Evolutionary conservation across 64 coral and sea anemone genomes (phyloP).

Genomic region (Porites australiensis): DNA sequence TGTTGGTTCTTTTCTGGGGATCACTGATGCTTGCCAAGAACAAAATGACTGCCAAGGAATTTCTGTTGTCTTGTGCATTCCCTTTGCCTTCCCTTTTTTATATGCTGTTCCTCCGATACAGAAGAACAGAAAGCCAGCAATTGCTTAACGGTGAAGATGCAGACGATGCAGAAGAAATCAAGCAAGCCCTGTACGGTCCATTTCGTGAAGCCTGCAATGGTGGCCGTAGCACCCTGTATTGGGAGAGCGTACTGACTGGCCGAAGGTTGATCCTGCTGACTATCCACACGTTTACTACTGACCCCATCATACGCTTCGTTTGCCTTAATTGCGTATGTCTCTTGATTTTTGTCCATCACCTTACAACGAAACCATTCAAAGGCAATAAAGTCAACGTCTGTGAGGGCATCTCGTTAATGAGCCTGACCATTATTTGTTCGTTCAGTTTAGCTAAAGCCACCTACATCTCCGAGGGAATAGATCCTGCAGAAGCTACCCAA

Average conservation of each 20-base stretch:
- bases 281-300: slow-evolving; percentile 51
- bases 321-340: not conserved
- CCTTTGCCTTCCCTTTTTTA: slow-evolving; percentile 59
- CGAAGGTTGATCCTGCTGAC: slow-evolving; percentile 73
- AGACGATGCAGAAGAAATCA: slow-evolving; percentile 17
- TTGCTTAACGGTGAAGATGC: not conserved
- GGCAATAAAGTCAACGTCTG: slow-evolving; percentile 11
- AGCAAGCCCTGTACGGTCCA: slow-evolving; percentile 56
- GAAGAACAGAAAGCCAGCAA: not conserved
- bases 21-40: slow-evolving; percentile 51
- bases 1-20: slow-evolving; percentile 62
- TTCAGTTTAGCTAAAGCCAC: slow-evolving; percentile 32
- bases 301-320: slow-evolving; percentile 53
- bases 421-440: not conserved
- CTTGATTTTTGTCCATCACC: slow-evolving; percentile 13
- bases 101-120: slow-evolving; percentile 11
- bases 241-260: slow-evolving; percentile 79
- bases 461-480: slow-evolving; percentile 13
- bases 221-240: slow-evolving; percentile 52
- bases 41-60: slow-evolving; percentile 50
- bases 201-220: slow-evolving; percentile 37
- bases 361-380: not conserved
- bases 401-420: not conserved
- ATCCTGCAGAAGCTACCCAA: not conserved
- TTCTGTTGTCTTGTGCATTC: slow-evolving; percentile 60